Conservation (phyloP, 2,888 invertebrate species). For the Phengaris alcon region DNA sequence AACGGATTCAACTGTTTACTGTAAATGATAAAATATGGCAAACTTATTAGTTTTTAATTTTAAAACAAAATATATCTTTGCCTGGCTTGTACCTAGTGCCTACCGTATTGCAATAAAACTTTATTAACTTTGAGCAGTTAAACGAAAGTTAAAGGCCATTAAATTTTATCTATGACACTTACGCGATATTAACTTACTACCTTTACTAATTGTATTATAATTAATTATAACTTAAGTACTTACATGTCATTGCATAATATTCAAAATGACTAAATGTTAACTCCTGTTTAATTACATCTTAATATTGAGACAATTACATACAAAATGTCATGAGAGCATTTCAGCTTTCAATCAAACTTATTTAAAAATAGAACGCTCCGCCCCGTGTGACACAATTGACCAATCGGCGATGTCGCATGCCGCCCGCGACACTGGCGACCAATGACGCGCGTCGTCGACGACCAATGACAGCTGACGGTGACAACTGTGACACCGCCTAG, state of each 20-base stretch:
- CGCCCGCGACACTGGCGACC: slow-evolving; percentile 69
- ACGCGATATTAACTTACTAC: slow-evolving; percentile 9
- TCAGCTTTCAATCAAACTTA: background rate
- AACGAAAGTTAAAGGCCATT: slow-evolving; percentile 2
- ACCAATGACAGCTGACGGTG: slow-evolving; percentile 61
- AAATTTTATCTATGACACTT: slow-evolving; percentile 10
- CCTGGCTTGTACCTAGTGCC: background rate
- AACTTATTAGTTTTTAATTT: background rate
- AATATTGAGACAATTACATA: background rate
- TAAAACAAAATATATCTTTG: background rate
- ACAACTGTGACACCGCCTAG: slow-evolving; percentile 74
- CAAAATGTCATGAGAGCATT: background rate
- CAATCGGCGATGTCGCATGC: slow-evolving; percentile 70
- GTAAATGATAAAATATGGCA: too few relatives aligned
- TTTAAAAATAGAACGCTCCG: slow-evolving; percentile 57
- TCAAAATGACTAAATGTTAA: background rate
- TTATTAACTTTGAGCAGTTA: slow-evolving; percentile 8
- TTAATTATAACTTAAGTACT: background rate
- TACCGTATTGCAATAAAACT: background rate
- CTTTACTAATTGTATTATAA: background rate
- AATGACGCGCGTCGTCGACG: slow-evolving; percentile 64
- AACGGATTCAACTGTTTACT: too few relatives aligned
- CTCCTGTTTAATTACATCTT: background rate
- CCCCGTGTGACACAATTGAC: slow-evolving; percentile 67
- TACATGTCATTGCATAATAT: too few relatives aligned